Conservation (phyloP, 30 jellyfish, hydroid and myxozoan genomes). For the Mastigias papua region DNA sequence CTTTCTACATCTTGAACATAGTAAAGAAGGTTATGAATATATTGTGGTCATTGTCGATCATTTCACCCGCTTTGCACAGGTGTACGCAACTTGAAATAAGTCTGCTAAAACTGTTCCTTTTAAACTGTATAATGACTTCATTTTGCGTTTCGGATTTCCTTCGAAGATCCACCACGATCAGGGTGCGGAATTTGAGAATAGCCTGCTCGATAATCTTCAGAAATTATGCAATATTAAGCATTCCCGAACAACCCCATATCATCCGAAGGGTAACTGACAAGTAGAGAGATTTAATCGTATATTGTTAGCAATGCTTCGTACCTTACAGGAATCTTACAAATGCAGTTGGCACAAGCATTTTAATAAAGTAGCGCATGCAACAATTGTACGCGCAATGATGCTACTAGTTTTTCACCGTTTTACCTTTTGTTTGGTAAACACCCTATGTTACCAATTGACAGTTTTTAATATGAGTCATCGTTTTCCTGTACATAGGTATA, state of each 20-base stretch:
- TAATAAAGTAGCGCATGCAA: slow-evolving; percentile 47
- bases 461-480: not conserved
- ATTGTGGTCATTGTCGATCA: slow-evolving; percentile 59
- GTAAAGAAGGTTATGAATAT: slow-evolving; percentile 67
- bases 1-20: slow-evolving; percentile 43
- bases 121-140: slow-evolving; percentile 24
- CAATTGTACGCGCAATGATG: slow-evolving; percentile 43
- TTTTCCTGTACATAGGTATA: not conserved
- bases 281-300: slow-evolving; percentile 52
- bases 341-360: slow-evolving; percentile 60
- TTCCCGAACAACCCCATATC: slow-evolving; percentile 61
- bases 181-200: slow-evolving; percentile 65
- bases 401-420: slow-evolving; percentile 12
- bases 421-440: slow-evolving; percentile 22
- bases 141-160: slow-evolving; percentile 59
- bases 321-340: slow-evolving; percentile 43
- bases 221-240: slow-evolving; percentile 24
- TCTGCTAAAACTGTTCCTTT: slow-evolving; percentile 55
- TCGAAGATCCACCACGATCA: slow-evolving; percentile 57
- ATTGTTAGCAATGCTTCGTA: slow-evolving; percentile 47
- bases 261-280: slow-evolving; percentile 64
- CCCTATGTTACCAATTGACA: slow-evolving; percentile 16
- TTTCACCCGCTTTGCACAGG: slow-evolving; percentile 57
- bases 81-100: slow-evolving; percentile 61
- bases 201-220: slow-evolving; percentile 38